Evolutionary conservation across 2,888 invertebrate species (phyloP), one percentile per base, ranked within the genome.

Genomic region (Xestia rhomboidea): DNA sequence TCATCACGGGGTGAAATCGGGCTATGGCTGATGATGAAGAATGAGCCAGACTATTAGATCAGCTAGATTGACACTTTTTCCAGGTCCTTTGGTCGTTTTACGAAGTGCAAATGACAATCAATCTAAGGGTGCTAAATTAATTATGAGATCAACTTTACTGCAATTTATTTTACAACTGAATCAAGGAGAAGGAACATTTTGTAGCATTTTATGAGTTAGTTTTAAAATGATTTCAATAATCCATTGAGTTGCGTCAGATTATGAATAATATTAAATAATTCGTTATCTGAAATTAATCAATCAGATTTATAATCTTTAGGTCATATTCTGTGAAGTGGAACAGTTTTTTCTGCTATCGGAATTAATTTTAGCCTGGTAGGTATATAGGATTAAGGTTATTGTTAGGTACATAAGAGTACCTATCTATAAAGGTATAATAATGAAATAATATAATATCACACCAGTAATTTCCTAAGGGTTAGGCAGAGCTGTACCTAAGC

Each of bases 251-350:
- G 34, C 51, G n/a, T 63, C 8, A 64, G 73, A 78, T 54, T 41
- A 63, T 30, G 18, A 44, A 30, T 57, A 63, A 57, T 74, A 38
- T 71, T 24, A 27, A 70, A 34, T 34, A 44, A 41, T 41, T 81
- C 1, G n/a, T 41, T 73, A 81, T 64, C 49, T 51, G 51, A 44
- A 72, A 62, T 51, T 51, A 72, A 62, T 72, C 62, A 24, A 80
- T 18, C 24, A 24, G 60, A 44, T 77, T 77, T 41, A 27, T 18
- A 44, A 78, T 68, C 27, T 62, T 44, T n/a, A 38, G 78, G 44
- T 78, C 27, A 72, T 34, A 44, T 21, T 79, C 21, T 41, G 44
- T 79, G 21, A 46, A 46, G 54, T 24, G 13, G 49, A 46, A 46
- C 30, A 34, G 1, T 70, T 13, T 49, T 21, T 63, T 60, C 0